Evolutionary conservation across 2,797 vertebrate species (phyloP).

Genomic region (Phrynocephalus guinanensis): DNA sequence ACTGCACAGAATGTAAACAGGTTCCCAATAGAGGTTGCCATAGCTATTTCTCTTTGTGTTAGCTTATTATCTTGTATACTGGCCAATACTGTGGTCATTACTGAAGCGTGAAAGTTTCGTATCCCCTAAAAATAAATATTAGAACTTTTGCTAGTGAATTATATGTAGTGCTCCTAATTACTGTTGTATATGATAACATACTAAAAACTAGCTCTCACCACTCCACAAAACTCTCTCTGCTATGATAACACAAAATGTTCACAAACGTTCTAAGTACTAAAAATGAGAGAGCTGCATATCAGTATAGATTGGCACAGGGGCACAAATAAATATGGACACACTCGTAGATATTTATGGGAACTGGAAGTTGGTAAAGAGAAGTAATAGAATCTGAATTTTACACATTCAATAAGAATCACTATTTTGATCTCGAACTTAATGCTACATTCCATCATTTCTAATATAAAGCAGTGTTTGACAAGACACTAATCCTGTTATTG

Average conservation of each 20-base stretch:
- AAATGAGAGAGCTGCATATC: background rate
- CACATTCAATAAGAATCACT: background rate
- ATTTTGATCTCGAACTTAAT: background rate
- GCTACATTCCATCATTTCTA: no score
- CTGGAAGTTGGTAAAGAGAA: background rate
- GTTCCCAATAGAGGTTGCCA: background rate
- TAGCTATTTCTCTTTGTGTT: background rate
- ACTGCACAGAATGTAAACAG: slow-evolving; percentile 54
- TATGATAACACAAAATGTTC: background rate
- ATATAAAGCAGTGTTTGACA: no score
- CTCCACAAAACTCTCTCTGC: background rate
- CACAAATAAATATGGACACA: background rate
- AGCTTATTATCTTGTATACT: background rate
- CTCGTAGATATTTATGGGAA: background rate
- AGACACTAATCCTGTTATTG: no score
- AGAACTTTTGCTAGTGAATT: background rate
- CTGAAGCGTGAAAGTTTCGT: background rate
- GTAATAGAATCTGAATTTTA: background rate
- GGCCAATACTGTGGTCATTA: background rate
- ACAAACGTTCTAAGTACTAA: background rate
- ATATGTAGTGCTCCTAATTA: background rate
- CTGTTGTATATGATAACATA: background rate
- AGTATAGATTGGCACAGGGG: background rate
- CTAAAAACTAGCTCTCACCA: background rate
- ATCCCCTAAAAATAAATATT: background rate